phyloP scores from a whole-genome alignment of 2,888 invertebrate genomes.

The Parnassius glacialis region DNA sequence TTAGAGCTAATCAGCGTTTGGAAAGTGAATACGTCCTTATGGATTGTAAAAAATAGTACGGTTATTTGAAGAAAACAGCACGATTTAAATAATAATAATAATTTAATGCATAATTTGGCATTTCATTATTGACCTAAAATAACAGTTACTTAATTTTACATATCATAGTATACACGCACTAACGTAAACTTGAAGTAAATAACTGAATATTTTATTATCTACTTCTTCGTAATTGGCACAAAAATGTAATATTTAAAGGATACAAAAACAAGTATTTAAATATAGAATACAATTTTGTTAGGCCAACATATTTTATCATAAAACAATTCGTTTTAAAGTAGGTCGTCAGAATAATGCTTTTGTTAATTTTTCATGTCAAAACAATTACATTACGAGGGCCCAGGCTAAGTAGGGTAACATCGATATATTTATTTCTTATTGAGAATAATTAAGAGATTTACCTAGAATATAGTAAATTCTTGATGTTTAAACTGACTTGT shows the following conservation, averaged over 20 bases:
- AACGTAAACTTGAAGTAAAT: constrained; percentile 11
- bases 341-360: background rate
- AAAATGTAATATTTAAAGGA: background rate
- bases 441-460: no score
- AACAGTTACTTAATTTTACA: constrained; percentile 36
- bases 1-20: no score
- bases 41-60: no score
- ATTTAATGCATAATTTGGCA: constrained; percentile 46
- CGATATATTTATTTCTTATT: no score
- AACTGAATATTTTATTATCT: constrained; percentile 10
- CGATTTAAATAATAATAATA: constrained; percentile 21
- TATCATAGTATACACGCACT: constrained; percentile 16
- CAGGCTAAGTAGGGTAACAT: background rate
- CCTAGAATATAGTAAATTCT: no score
- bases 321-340: constrained; percentile 1
- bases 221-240: background rate
- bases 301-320: constrained; percentile 9
- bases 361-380: background rate
- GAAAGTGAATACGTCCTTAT: no score
- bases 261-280: constrained; percentile 2
- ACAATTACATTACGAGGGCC: background rate
- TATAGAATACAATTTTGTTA: constrained; percentile 10
- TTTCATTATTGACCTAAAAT: constrained; percentile 41
- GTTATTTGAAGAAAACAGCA: no score
- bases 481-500: no score